phyloP scores from a whole-genome alignment of 1,140 invertebrate genomes.

The Tribolium castaneum region DNA sequence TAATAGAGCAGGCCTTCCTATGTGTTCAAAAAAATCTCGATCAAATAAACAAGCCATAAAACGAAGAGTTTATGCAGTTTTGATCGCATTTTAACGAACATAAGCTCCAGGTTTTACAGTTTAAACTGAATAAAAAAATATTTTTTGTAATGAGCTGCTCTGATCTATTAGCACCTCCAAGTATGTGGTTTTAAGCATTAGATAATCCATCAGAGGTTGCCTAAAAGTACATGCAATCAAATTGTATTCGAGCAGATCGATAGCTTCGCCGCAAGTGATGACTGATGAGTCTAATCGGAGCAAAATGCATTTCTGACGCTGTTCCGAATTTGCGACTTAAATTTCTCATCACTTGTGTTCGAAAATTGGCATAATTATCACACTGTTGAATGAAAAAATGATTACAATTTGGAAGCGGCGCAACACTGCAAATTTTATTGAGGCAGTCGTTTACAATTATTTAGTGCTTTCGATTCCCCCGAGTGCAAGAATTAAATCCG shows the following conservation, averaged over 20 bases:
- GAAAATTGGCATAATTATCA: not conserved
- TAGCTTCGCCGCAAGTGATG: not conserved
- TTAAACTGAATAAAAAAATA: too few relatives aligned
- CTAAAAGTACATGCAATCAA: not conserved
- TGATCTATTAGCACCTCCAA: not conserved
- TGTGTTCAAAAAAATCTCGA: too few relatives aligned
- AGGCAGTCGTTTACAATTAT: not conserved
- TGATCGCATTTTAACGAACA: too few relatives aligned
- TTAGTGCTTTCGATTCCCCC: not conserved
- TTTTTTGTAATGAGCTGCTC: too few relatives aligned
- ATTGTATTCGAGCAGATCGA: not conserved
- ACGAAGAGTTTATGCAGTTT: too few relatives aligned
- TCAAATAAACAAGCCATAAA: too few relatives aligned
- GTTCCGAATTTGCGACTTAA: not conserved
- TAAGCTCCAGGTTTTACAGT: too few relatives aligned
- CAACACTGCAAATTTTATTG: not conserved
- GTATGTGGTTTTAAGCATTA: not conserved
- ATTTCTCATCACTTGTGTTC: not conserved
- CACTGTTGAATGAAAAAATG: not conserved
- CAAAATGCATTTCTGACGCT: not conserved
- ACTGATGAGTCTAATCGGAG: not conserved
- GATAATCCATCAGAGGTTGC: not conserved
- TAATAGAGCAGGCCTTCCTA: too few relatives aligned
- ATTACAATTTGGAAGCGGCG: not conserved
- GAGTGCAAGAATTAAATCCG: slow-evolving; percentile 9